These are phyloP conservation scores for Antedon bifida DNA, from an alignment of 35 echinoderm and acorn worm species.

Conservation along the genomic window DNA sequence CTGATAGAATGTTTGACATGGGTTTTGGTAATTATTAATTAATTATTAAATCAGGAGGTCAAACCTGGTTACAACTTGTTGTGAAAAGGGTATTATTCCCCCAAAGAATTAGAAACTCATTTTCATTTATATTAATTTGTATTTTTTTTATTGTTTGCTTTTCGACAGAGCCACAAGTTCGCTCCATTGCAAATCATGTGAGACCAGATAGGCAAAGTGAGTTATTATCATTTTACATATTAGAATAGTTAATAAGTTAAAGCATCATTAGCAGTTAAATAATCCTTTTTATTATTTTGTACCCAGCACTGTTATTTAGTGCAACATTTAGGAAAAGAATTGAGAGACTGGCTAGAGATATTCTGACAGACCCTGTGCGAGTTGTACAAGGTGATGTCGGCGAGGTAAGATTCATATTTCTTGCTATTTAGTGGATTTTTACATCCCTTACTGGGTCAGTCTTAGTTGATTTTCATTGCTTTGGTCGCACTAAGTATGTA, in stretches of 20 bases:
- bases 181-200: conserved; percentile 89
- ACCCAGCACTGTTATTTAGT: conserved; percentile 89
- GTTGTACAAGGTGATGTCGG: conserved; percentile 92
- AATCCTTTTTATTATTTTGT: not conserved
- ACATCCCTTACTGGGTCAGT: not conserved
- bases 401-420: conserved; percentile 30
- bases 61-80: too few relatives aligned
- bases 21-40: conserved; percentile 79
- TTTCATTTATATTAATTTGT: too few relatives aligned
- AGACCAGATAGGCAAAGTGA: conserved; percentile 90
- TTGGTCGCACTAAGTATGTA: too few relatives aligned
- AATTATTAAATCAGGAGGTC: too few relatives aligned
- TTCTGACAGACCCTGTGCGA: conserved; percentile 81
- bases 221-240: too few relatives aligned
- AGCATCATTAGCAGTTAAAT: too few relatives aligned
- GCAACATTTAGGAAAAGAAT: conserved; percentile 94
- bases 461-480: not conserved
- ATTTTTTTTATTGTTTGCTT: not conserved
- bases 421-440: not conserved
- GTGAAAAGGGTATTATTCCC: too few relatives aligned
- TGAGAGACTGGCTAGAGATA: conserved; percentile 82
- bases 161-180: conserved; percentile 72
- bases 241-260: too few relatives aligned
- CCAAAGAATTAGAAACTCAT: too few relatives aligned
- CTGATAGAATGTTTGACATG: conserved; percentile 99